A percentile compares a stretch with the other conserved stretches of the same genome.
Evolutionary conservation across 2,888 invertebrate genomes (phyloP).

Genomic region (Crioceris asparagi): DNA sequence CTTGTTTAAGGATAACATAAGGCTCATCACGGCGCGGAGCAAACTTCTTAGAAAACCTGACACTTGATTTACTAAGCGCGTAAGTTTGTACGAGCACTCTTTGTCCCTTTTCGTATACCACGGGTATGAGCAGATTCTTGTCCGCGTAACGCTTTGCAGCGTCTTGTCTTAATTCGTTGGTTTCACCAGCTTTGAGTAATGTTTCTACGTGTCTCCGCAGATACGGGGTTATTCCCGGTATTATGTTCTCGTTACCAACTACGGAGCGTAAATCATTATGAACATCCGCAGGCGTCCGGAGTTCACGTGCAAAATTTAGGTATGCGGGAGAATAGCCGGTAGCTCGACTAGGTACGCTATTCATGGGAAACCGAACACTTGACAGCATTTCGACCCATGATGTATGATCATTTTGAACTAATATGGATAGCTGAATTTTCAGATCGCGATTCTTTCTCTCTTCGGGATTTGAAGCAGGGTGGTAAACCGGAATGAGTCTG

Average conservation of each 20-base stretch:
- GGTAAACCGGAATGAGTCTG: too few species aligned
- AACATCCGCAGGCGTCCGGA: slow-evolving; percentile 27
- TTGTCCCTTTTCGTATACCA: too few species aligned
- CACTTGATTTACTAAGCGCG: too few species aligned
- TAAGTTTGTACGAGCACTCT: too few species aligned
- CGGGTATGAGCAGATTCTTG: slow-evolving; percentile 3
- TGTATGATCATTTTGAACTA: slow-evolving; percentile 25
- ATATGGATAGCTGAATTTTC: too few species aligned
- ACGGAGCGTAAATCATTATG: too few species aligned
- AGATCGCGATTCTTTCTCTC: too few species aligned
- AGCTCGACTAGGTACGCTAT: slow-evolving; percentile 22
- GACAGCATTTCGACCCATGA: slow-evolving; percentile 27
- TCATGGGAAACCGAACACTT: slow-evolving; percentile 32
- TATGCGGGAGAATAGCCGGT: slow-evolving; percentile 29
- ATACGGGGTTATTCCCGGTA: slow-evolving; percentile 9
- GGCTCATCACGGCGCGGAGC: too few species aligned
- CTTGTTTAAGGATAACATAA: too few species aligned
- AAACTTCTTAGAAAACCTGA: too few species aligned
- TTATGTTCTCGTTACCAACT: slow-evolving; percentile 12
- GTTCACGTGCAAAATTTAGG: slow-evolving; percentile 28
- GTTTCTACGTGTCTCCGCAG: slow-evolving; percentile 2
- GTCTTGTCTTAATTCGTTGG: slow-evolving; percentile 3
- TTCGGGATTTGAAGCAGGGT: too few species aligned
- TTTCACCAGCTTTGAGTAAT: slow-evolving; percentile 7
- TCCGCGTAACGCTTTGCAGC: too few species aligned